Evolutionary conservation across 2,113 vertebrate genomes (phyloP), one percentile per base, ranked within the genome.

Genomic region (Promerops cafer): DNA sequence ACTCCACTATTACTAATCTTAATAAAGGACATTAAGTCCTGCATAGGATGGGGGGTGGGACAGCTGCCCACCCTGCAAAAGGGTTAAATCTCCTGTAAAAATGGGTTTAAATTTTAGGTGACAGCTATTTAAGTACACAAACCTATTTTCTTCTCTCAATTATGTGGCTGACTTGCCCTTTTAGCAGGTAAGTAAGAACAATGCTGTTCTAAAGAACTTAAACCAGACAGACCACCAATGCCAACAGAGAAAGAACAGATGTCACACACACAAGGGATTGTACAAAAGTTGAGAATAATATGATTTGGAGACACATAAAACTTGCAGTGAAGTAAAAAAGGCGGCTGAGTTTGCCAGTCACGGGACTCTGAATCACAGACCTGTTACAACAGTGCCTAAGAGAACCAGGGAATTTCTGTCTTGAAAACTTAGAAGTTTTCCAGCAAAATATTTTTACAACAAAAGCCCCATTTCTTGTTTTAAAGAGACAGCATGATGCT

Each of bases 1-100:
- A 69, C 10, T 76, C 69, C 9, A 71, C n/a, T 22, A 53, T 28
- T 27, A 44, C 7, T 30, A 22, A 70, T 40, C 39, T 76, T 60
- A 60, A 72, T 52, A 40, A 37, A 47, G 11, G 24, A 42, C 20
- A 23, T 78, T n/a, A 49, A 82, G 9, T 33, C 12, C 37, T 52
- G 59, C 63, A 30, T 0, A 45, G 49, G 24, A 18, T 17, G 7
- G 17, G 9, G 23, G 7, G 9, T 1, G 1, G 27, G 24, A 59
- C 6, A 42, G 21, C 19, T 64, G 30, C 26, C 23, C 40, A 72
- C 13, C 5, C 17, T 59, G 47, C 7, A 50, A 59, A 59, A 89
- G 30, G 13, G 20, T 53, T n/a, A 61, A 13, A 40, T 53, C 16
- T 65, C 35, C 37, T 18, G 26, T 19, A 63, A 86, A 76, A 86